Evolutionary conservation across 2,888 invertebrate species (phyloP), one percentile per base, ranked within the genome.

Genomic region (Agrypnus murinus): DNA sequence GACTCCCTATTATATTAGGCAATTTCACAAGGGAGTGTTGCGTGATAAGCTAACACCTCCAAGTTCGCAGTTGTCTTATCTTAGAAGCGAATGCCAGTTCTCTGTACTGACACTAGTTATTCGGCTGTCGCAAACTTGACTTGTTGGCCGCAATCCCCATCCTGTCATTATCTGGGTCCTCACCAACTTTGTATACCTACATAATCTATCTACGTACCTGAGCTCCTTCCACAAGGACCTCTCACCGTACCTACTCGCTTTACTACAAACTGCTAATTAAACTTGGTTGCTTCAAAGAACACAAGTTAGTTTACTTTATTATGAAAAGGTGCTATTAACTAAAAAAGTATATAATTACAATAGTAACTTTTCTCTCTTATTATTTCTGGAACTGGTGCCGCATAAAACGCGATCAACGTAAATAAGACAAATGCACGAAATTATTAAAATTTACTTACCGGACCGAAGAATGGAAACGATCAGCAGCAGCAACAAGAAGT

Each of bases 41-140:
- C 59, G 69, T 77, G 77, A 80, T 80, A 78, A 80, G 79, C 78
- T 77, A 77, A 78, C 76, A 77, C 75, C 77, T 75, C 75, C 73
- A 80, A 80, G 79, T 80, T 81, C 77, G 77, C 75, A 77, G 77
- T 75, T 79, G 77, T 79, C 77, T 81, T 80, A 81, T 81, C 80
- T 77, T 74, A 75, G 73, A 75, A 77, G 74, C 57, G 74, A 79
- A 78, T 77, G 77, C 78, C 79, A 78, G 78, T 79, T 79, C 74
- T 76, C 74, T 78, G 74, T 78, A 77, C 77, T 79, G 79, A 79
- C 79, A 78, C 75, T 76, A 77, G 80, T 78, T 79, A 79, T 79
- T 80, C 77, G 78, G 75, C 79, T 79, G 79, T 80, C 80, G 78
- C 77, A 76, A 78, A 77, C 78, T 77, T 75, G 73, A 77, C 75